A percentile compares a stretch with the other conserved stretches of the same genome.
These are phyloP conservation scores for Hiodon tergisus DNA, from an alignment of 2,113 vertebrate species.

Conservation along the genomic window DNA sequence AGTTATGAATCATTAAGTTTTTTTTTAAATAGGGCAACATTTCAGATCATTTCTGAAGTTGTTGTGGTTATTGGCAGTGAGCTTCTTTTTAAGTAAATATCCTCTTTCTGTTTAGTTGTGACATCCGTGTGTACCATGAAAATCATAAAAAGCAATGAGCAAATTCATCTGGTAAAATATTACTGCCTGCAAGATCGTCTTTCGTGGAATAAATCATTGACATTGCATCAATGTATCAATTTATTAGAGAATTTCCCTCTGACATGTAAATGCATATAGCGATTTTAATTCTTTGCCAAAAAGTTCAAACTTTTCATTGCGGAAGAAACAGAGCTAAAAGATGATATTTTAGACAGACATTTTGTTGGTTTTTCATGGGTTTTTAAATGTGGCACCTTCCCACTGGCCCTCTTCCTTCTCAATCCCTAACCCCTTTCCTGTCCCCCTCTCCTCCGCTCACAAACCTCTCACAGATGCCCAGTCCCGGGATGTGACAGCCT, in stretches of 20 bases:
- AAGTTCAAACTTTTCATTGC: too few species aligned
- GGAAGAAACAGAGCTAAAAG: too few species aligned
- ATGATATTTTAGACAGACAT: conserved; percentile 6
- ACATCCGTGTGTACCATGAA: conserved; percentile 2
- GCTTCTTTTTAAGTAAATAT: conserved; percentile 3
- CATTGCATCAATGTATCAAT: too few species aligned
- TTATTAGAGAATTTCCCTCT: too few species aligned
- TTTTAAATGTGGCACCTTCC: too few species aligned
- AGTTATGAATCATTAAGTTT: conserved; percentile 28
- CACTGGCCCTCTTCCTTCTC: not conserved
- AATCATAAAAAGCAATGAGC: conserved; percentile 3
- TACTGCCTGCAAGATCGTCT: conserved; percentile 1
- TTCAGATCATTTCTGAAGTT: conserved; percentile 24
- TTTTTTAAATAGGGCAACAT: conserved; percentile 14
- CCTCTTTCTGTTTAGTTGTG: not conserved
- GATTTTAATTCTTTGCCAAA: too few species aligned
- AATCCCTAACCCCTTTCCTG: not conserved
- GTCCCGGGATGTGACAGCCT: conserved; percentile 93
- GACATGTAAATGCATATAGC: too few species aligned
- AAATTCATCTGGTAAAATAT: conserved; percentile 9
- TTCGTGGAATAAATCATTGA: not conserved
- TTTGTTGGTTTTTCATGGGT: not conserved
- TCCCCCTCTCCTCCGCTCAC: conserved; percentile 9
- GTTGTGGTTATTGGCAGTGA: conserved; percentile 10
- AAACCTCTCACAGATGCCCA: conserved; percentile 72